A percentile compares a stretch with the other conserved stretches of the same genome.
phyloP scores from a whole-genome alignment of 23 tunicate genomes.

The Clavelina lepadiformis region DNA sequence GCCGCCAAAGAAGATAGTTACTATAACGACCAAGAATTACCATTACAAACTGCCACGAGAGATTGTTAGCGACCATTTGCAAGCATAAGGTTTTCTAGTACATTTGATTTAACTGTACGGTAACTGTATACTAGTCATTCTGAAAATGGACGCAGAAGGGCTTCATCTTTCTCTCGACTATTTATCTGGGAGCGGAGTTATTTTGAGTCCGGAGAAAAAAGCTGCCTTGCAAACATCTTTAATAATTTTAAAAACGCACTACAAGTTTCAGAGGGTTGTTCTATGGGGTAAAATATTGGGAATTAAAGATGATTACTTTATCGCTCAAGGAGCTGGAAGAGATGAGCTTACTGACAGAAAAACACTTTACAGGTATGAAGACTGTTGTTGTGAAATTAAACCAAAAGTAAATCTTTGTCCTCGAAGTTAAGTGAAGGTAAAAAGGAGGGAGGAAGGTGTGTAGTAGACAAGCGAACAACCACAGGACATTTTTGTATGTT shows the following conservation, averaged over 20 bases:
- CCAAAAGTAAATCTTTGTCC: too few relatives aligned
- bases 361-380: conserved; percentile 68
- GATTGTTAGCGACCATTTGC: too few relatives aligned
- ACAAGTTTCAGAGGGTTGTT: conserved; percentile 74
- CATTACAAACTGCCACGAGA: too few relatives aligned
- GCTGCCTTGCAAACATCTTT: conserved; percentile 90
- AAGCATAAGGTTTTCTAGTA: too few relatives aligned
- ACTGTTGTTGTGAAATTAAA: background rate
- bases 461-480: too few relatives aligned
- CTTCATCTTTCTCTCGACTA: conserved; percentile 65
- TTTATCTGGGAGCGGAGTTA: conserved; percentile 72
- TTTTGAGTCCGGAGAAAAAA: conserved; percentile 84
- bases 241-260: conserved; percentile 69
- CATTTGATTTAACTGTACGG: too few relatives aligned
- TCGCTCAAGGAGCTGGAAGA: conserved; percentile 82
- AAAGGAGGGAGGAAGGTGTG: too few relatives aligned
- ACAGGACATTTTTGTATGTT: too few relatives aligned
- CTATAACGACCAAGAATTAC: too few relatives aligned
- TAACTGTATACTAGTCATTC: too few relatives aligned
- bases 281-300: conserved; percentile 93
- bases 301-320: conserved; percentile 87
- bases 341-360: conserved; percentile 68
- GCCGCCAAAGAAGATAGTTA: too few relatives aligned
- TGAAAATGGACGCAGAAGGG: conserved; percentile 70
- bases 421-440: too few relatives aligned